These are phyloP conservation scores for Macrosiphum euphorbiae DNA, from an alignment of 2,888 invertebrate genomes.

Conservation along the genomic window DNA sequence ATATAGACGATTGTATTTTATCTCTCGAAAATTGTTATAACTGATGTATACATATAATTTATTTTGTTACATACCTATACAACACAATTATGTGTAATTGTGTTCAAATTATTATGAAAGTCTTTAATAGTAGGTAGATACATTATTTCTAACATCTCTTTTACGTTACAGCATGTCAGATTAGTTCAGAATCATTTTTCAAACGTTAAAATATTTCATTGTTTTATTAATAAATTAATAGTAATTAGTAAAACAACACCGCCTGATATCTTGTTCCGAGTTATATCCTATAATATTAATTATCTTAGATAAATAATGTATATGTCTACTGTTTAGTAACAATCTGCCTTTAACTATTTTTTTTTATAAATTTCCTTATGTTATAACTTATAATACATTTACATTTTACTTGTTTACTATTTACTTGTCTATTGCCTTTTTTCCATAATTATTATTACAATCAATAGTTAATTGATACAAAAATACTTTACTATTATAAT, in stretches of 20 bases:
- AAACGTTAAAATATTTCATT: background rate
- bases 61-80: background rate
- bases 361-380: background rate
- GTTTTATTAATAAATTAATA: background rate
- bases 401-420: too few species aligned
- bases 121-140: background rate
- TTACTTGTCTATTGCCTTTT: background rate
- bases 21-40: background rate
- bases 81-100: background rate
- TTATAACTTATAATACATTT: too few species aligned
- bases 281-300: background rate
- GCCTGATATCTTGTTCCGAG: background rate
- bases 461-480: too few species aligned
- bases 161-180: background rate
- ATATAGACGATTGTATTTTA: background rate
- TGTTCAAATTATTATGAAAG: background rate
- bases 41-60: background rate
- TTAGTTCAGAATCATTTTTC: background rate
- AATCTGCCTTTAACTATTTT: background rate
- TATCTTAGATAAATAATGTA: background rate
- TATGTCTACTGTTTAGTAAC: background rate
- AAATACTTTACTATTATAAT: too few species aligned
- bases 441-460: background rate
- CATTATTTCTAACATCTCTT: background rate
- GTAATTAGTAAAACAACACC: background rate